These are phyloP conservation scores for Candoia aspera DNA, from an alignment of 2,113 vertebrate genomes.

Conservation along the genomic window DNA sequence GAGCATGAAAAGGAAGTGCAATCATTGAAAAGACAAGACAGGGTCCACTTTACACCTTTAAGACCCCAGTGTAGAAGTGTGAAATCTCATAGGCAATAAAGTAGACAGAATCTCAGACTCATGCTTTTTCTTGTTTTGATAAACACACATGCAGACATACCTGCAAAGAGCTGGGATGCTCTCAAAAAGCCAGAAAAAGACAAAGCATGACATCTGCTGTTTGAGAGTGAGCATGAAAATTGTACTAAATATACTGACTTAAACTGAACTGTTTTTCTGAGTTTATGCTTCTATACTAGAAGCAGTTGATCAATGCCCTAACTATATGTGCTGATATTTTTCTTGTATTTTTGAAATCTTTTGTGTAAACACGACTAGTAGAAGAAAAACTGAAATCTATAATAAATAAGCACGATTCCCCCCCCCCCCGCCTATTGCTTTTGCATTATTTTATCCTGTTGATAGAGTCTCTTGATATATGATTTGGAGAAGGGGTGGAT, in stretches of 20 bases:
- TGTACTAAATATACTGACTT: too few relatives aligned
- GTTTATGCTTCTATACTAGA: neutral
- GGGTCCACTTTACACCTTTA: neutral
- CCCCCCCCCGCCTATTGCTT: neutral
- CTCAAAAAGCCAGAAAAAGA: neutral
- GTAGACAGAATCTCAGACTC: neutral
- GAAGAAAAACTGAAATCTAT: neutral
- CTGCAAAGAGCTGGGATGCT: neutral
- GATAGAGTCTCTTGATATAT: too few relatives aligned
- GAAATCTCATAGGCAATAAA: neutral
- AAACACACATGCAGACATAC: neutral
- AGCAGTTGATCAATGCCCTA: neutral
- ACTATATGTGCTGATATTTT: neutral
- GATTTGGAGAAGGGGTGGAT: neutral
- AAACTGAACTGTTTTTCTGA: too few relatives aligned
- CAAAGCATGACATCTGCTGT: neutral
- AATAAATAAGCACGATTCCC: neutral
- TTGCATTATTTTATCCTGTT: neutral
- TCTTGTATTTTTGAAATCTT: neutral
- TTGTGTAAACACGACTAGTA: neutral
- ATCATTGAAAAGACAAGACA: neutral
- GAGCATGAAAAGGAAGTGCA: neutral
- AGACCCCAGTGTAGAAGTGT: neutral
- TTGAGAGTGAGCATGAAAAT: neutral
- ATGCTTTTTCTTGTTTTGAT: neutral